Evolutionary conservation across 1,140 invertebrate species (phyloP).

Genomic region (Gryon sp.): DNA sequence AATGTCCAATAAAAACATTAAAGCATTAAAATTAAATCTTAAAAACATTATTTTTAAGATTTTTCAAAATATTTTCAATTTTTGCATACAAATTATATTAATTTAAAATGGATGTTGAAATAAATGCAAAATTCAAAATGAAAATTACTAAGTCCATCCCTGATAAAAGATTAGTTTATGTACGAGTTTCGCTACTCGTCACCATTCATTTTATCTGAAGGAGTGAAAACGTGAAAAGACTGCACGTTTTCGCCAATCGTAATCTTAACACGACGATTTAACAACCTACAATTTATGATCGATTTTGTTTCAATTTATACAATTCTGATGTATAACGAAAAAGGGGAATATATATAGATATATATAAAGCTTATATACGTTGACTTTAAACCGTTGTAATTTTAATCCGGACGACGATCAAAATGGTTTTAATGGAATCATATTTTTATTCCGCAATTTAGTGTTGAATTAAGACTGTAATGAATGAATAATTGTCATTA

Average conservation of each 20-base stretch:
- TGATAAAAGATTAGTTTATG: slow-evolving; percentile 15
- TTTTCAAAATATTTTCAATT: no score
- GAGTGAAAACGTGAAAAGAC: slow-evolving; percentile 60
- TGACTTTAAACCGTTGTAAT: neutral
- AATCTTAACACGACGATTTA: slow-evolving; percentile 26
- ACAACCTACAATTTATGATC: slow-evolving; percentile 28
- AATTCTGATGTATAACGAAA: slow-evolving; percentile 26
- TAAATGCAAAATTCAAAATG: slow-evolving; percentile 18
- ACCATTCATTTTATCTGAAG: slow-evolving; percentile 42
- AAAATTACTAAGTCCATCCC: neutral
- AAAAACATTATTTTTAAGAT: no score
- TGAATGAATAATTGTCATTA: no score
- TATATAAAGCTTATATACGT: neutral
- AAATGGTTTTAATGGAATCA: no score
- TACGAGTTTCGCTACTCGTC: slow-evolving; percentile 32
- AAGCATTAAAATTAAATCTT: no score
- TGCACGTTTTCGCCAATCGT: slow-evolving; percentile 48
- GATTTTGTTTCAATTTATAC: slow-evolving; percentile 45
- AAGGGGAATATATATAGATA: no score
- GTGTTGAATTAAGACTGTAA: no score
- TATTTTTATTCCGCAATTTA: no score
- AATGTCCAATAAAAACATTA: no score
- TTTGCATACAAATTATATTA: no score
- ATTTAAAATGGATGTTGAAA: no score
- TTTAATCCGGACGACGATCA: no score